Evolutionary conservation across 2,113 vertebrate genomes (phyloP), one percentile per base, ranked within the genome.

Genomic region (Saccopteryx bilineata): DNA sequence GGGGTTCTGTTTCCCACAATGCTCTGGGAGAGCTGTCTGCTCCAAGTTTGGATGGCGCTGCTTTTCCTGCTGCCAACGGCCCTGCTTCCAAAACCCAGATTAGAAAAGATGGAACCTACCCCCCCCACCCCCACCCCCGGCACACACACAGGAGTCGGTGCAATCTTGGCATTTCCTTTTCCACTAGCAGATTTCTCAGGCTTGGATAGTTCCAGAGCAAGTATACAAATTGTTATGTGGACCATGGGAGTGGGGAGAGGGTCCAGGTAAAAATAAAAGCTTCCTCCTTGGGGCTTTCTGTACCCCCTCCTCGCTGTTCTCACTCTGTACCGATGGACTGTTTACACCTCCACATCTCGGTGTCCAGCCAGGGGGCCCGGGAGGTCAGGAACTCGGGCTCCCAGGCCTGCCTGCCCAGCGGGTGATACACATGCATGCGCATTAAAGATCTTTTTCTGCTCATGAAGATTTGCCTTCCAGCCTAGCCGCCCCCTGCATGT

Each of bases 201-300:
- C 69, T 96, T 94, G 80, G 61, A 86, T 75, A 78, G 92, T 87
- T 91, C 79, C 61, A 91, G 75, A 72, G 79, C 69, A 87, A 78
- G 93, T 88, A 39, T 71, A 75, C 28, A 90, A 80, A 94, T 75
- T 58, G 81, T 48, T 78, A 52, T 79, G 76, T 31, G 71, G 66
- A 46, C 82, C 39, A 39, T 39, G 39, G 39, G 39, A 39, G 39
- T 63, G 19, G 19, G 9, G 2, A 15, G 79, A 50, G 28, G 68
- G 5, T 76, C n/a, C 19, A 18, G 33, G 11, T 48, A 26, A 80
- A 90, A 26, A 14, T 0, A 7, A 48, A 2, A 2, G 1, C 11
- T 26, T 61, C 63, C 33, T 79, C 50, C 68, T 65, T 14, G n/a
- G 63, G 46, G 23, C 54, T 10, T 31, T 69, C 18, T 23, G 28